Evolutionary conservation across 2,888 invertebrate species (phyloP).

Genomic region (Caenorhabditis doughertyi): DNA sequence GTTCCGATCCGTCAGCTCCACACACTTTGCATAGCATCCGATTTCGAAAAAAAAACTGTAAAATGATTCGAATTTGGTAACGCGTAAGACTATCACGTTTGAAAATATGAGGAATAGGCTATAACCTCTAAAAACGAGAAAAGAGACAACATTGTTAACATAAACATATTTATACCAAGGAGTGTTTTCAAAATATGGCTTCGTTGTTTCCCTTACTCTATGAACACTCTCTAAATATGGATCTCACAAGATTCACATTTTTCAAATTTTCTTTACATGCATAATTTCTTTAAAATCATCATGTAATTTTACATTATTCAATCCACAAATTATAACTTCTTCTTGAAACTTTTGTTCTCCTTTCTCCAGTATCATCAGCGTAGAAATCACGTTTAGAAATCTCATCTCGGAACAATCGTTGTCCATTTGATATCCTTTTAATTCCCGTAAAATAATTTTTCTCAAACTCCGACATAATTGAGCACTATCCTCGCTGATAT

Average conservation of each 20-base stretch:
- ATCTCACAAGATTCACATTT: neutral
- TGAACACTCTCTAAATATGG: neutral
- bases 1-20: slow-evolving; percentile 24
- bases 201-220: neutral
- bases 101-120: too few species aligned
- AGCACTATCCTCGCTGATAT: slow-evolving; percentile 23
- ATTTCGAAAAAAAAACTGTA: neutral
- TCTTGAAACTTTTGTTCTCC: slow-evolving; percentile 30
- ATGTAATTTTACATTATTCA: slow-evolving; percentile 25
- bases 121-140: too few species aligned
- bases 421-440: slow-evolving; percentile 33
- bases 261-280: slow-evolving; percentile 23
- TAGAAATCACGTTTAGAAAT: slow-evolving; percentile 9
- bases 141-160: too few species aligned
- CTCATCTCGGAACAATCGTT: slow-evolving; percentile 7
- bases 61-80: too few species aligned
- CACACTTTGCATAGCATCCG: slow-evolving; percentile 35
- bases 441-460: slow-evolving; percentile 18
- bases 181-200: neutral
- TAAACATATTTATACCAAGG: neutral
- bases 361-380: slow-evolving; percentile 13
- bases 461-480: slow-evolving; percentile 1
- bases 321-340: slow-evolving; percentile 26
- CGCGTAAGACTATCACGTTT: neutral
- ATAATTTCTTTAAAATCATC: slow-evolving; percentile 34